Percentiles rank a stretch among this genome's conserved stretches.
These are phyloP conservation scores for Aphodius sticticus DNA, from an alignment of 2,888 invertebrate genomes.

Conservation along the genomic window DNA sequence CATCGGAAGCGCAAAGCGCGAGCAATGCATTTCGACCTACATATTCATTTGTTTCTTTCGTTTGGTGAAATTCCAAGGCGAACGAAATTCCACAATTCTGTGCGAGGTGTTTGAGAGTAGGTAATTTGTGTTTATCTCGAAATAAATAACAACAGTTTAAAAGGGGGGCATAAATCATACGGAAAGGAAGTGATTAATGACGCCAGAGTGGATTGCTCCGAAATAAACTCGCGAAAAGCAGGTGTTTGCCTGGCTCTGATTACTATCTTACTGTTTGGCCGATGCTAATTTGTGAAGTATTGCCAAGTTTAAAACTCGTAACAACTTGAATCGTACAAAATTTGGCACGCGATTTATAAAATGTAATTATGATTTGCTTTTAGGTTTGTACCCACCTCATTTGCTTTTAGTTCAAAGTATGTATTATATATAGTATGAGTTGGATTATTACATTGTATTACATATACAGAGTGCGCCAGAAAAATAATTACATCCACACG, in stretches of 20 bases:
- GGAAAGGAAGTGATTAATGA: neutral
- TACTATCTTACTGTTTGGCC: neutral
- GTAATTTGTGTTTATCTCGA: neutral
- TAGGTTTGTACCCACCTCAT: neutral
- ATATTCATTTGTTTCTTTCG: neutral
- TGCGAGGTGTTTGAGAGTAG: neutral
- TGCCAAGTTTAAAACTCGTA: neutral
- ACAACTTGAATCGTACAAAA: neutral
- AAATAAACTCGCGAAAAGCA: neutral
- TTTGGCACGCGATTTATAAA: neutral
- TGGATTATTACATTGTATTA: too few relatives aligned
- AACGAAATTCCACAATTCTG: neutral
- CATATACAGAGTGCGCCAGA: too few relatives aligned
- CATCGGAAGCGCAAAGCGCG: neutral
- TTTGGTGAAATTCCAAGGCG: neutral
- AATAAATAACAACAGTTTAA: slow-evolving; percentile 4
- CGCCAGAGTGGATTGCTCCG: neutral
- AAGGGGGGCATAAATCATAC: neutral
- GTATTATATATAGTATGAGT: neutral
- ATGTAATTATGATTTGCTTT: neutral
- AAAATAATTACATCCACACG: too few relatives aligned
- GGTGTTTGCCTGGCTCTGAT: neutral
- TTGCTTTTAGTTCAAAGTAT: neutral
- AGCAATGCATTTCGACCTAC: neutral
- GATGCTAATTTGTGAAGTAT: neutral